Evolutionary conservation across 2,113 vertebrate species (phyloP), one percentile per base, ranked within the genome.

Genomic region (Sorex fumeus): DNA sequence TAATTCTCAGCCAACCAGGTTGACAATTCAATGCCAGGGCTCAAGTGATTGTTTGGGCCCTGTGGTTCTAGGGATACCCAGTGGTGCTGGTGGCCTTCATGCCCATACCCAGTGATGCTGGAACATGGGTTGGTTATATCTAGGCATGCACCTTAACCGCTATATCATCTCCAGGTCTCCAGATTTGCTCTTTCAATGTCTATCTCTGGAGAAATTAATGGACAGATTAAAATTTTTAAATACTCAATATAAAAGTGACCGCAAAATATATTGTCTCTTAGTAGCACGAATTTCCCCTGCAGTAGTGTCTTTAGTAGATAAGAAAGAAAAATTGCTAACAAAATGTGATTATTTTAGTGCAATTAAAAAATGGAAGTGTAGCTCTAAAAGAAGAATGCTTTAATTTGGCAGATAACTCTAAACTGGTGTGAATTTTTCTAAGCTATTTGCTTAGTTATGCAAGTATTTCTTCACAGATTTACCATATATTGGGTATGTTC

Each of bases 381-480:
- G 9, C 32, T 36, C 32, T 75, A 10, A 66, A 89, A 87, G 8
- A 47, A 16, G 27, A 30, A 71, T 83, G 18, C 71, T 95, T 16
- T 94, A 72, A 88, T 74, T 90, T 84, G 36, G 28, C 15, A 67
- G 60, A 88, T 4, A 84, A n/a, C 84, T 84, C 27, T 53, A 69
- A 40, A 16, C 60, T 76, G 91, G 84, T 30, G 27, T 27, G 84
- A 27, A 91, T 80, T 15, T n/a, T 91, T 88, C 47, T 50, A 50
- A 50, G 47, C 47, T 50, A 13, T 79, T 93, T 95, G 67, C 50
- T 86, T 94, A 62, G 76, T 85, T 90, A 72, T 88, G 25, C 67
- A 91, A 72, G 84, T 76, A 75, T 88, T 91, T 95, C 60, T 84
- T 88, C n/a, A 89, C 30, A 25, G 75, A 50, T 86, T 86, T 87